These are phyloP conservation scores for Indri indri DNA, from an alignment of 2,113 vertebrate genomes.

Conservation along the genomic window DNA sequence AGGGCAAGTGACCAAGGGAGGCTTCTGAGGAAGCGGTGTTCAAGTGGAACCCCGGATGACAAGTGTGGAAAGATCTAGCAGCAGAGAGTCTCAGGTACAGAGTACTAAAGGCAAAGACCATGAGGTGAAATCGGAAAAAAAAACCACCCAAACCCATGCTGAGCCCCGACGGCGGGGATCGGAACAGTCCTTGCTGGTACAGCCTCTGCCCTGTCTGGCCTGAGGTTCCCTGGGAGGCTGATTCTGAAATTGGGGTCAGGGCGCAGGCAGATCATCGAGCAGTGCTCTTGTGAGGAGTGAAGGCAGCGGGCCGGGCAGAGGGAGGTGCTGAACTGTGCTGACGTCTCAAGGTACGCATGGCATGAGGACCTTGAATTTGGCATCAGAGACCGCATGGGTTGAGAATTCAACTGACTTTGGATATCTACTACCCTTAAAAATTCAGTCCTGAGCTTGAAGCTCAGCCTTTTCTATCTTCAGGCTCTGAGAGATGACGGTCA, in stretches of 20 bases:
- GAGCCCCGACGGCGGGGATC: neutral
- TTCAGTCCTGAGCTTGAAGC: neutral
- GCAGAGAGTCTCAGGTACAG: neutral
- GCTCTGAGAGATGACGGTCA: neutral
- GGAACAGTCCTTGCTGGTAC: rapidly evolving
- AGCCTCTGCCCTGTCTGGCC: too few relatives aligned
- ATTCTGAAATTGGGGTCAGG: neutral
- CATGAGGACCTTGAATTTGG: neutral
- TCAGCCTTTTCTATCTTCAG: neutral
- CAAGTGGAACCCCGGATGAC: neutral
- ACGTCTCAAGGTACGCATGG: neutral
- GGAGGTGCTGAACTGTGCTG: neutral
- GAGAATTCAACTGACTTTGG: neutral
- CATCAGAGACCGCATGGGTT: rapidly evolving
- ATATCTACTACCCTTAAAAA: neutral
- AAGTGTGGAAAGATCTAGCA: neutral
- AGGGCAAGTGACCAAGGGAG: neutral
- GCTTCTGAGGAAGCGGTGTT: neutral
- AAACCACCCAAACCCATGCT: rapidly evolving
- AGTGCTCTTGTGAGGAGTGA: neutral
- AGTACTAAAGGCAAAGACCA: neutral
- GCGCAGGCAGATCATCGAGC: neutral
- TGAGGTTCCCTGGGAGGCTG: neutral
- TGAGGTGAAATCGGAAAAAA: neutral
- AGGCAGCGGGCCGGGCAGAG: neutral